Base-by-base conservation (phyloP, 1,140 invertebrate species). In the Drosophila repleta region DNA sequence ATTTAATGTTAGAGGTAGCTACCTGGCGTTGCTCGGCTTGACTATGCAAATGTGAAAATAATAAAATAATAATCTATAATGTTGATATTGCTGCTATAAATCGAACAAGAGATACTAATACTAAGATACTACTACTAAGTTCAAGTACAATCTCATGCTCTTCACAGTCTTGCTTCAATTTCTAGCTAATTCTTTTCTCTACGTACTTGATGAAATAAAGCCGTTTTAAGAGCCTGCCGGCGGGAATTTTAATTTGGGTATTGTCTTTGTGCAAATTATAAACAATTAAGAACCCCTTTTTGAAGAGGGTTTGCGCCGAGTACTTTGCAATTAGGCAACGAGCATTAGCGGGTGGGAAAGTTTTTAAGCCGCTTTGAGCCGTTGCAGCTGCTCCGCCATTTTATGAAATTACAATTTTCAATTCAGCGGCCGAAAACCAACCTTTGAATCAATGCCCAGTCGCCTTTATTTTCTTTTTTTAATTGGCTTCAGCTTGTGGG, bases 331-430 rank as follows among this genome's bases (percentile, higher is more conserved):
- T 87, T 87, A 79, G 70, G 70, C 60, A 52, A 45, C 64, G 60
- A 53, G 74, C 74, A 76, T 85, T 77, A 78, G 62, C 74, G 61
- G 52, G 35, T 56, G 49, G 26, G 41, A 61, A 85, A 87, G 67
- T 85, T 82, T 72, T 56, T 75, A 81, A 81, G 60, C 64, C 46
- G 43, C 20, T 75, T 79, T 74, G 83, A 83, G 74, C 80, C 66
- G 48, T 46, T 55, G 71, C 82, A 82, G 81, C 80, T 84, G 82
- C 41, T 72, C n/a, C 17, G 49, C 48, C 4, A 7, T 55, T 72
- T 69, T 75, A 63, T 68, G 62, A 75, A 76, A 67, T 85, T 62
- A 56, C 32, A 26, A 66, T 72, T 75, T 78, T 82, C 17, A 61
- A 77, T 72, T 75, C 62, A 35, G 43, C 51, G n/a, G 45, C 46